Base-by-base conservation (phyloP, 2,888 invertebrate genomes). In the Mesochorus sp. region DNA sequence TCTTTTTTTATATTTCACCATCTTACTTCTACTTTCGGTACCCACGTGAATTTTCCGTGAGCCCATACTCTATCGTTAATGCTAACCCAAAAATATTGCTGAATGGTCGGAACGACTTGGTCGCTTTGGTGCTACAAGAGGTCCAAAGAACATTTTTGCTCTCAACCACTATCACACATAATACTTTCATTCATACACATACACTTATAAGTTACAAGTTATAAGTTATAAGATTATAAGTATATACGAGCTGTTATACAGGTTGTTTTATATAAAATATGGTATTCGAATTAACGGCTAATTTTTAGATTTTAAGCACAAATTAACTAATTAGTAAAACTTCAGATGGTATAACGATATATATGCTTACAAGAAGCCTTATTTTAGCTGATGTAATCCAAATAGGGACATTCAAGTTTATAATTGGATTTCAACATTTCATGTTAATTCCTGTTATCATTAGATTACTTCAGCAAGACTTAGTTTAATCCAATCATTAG, bases 31-130 rank as follows among this genome's bases (percentile, higher is more conserved):
- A 14, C 62, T 57, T 37, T 64, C 17, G 59, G 14, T 59, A 64
- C 47, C 39, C 64, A 49, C 49, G 51, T 42, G 42, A 76, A 71
- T 76, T 71, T 61, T 34, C 17, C 12, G 34, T 53, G 67, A 42
- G 71, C 64, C 61, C 66, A 67, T 67, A 67, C 53, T 59, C 73
- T 44, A 51, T 74, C 68, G 72, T 76, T 80, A 80, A 77, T 74
- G 61, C 76, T 80, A 80, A 80, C 76, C 55, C 70, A 77, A 80
- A 80, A 73, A 80, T 80, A 80, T 80, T 47, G 68, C 53, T 14
- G 76, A 76, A 80, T 80, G 73, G 66, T 10, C 39, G 64, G n/a
- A 80, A 80, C 76, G 73, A 77, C 80, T 80, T 74, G 76, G 67
- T 39, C 42, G 51, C 61, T 53, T 55, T 26, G 39, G 47, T 37